Conservation (phyloP, 2,797 vertebrate species). For the Zalophus californianus region DNA sequence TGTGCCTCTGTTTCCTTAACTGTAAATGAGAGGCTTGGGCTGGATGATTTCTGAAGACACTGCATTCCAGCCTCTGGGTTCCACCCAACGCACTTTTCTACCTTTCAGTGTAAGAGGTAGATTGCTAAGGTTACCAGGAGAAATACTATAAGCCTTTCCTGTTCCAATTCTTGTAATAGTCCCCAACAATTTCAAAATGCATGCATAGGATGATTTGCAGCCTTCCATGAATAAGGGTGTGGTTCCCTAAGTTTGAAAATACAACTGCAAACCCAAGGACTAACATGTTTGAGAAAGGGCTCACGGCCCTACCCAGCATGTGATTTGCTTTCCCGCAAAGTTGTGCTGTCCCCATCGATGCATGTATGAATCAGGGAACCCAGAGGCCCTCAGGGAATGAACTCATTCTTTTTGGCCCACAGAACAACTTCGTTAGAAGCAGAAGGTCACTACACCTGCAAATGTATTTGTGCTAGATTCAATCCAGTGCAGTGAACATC, state of each 20-base stretch:
- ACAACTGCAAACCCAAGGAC: neutral
- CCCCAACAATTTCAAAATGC: conserved; percentile 55
- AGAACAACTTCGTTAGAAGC: conserved; percentile 41
- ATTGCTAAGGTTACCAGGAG: neutral
- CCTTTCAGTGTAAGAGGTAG: neutral
- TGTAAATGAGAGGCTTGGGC: neutral
- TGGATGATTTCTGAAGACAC: neutral
- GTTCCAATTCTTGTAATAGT: conserved; percentile 10
- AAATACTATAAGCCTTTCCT: neutral
- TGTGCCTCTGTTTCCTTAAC: neutral
- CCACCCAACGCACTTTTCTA: neutral
- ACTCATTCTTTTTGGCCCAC: neutral
- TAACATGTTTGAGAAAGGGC: neutral
- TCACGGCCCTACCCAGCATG: neutral
- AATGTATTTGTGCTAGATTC: conserved; percentile 19
- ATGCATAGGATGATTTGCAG: neutral
- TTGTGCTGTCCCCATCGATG: neutral
- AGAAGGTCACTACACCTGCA: conserved; percentile 64
- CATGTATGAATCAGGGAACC: neutral
- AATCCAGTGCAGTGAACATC: neutral
- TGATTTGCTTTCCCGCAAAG: conserved; percentile 4
- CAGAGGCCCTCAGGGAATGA: neutral
- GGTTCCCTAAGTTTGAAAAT: neutral
- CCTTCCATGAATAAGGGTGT: neutral
- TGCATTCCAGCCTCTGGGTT: neutral